Conservation (phyloP, 2,113 vertebrate genomes). For the Isurus oxyrinchus region DNA sequence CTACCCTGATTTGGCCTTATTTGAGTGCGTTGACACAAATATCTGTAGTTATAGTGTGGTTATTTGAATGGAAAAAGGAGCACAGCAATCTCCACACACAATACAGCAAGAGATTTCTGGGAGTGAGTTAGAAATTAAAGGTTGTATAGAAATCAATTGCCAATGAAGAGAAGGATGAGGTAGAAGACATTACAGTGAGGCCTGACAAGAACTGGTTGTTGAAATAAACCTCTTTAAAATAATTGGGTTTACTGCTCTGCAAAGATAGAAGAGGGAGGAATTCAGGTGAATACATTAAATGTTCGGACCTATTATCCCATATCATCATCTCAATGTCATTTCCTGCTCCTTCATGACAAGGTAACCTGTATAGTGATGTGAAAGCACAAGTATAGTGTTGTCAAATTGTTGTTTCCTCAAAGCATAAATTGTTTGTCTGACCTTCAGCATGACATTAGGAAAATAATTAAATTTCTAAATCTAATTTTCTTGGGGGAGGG, state of each 20-base stretch:
- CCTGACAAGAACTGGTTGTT: neutral
- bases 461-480: slow-evolving; percentile 4
- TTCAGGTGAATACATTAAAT: neutral
- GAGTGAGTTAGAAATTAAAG: neutral
- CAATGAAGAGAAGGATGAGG: neutral
- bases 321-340: neutral
- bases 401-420: neutral
- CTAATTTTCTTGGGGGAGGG: slow-evolving; percentile 12
- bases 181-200: neutral
- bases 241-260: neutral
- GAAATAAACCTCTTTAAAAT: neutral
- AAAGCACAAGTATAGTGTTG: neutral
- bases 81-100: neutral
- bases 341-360: neutral
- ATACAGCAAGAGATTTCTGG: neutral
- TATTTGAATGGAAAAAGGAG: neutral
- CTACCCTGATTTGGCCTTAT: neutral
- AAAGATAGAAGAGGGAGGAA: neutral
- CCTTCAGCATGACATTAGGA: neutral
- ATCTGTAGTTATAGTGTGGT: neutral
- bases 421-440: neutral
- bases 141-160: neutral
- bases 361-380: neutral
- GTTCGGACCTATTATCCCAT: neutral
- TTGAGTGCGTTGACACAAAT: neutral